phyloP scores from a whole-genome alignment of 1,140 invertebrate genomes.

The Formica selysi region DNA sequence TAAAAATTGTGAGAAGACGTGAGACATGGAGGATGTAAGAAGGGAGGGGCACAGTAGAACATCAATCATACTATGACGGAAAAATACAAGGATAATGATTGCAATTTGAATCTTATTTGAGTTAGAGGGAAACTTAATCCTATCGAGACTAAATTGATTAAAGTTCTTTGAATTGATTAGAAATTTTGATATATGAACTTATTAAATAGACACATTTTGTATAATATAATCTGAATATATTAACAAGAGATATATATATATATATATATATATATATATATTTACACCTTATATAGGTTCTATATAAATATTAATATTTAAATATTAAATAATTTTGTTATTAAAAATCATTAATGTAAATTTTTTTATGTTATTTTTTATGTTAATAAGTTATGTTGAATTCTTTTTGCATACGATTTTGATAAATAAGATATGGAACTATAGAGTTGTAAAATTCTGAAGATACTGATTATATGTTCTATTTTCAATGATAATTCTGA shows the following conservation, averaged over 20 bases:
- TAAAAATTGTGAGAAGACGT: constrained; percentile 76
- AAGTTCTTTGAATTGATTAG: not conserved
- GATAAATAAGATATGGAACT: not conserved
- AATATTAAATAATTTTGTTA: constrained; percentile 13
- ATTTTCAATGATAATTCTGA: not conserved
- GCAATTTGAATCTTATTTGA: not conserved
- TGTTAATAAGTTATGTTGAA: not conserved
- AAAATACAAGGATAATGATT: not conserved
- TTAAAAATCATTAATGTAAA: not conserved
- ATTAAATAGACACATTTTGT: not conserved
- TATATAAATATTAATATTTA: constrained; percentile 1
- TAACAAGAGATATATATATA: no score
- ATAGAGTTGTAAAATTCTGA: not conserved
- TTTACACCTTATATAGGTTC: not conserved
- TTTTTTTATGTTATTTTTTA: not conserved
- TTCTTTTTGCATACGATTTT: not conserved
- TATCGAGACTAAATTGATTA: not conserved
- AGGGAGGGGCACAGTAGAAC: constrained; percentile 2
- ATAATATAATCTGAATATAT: not conserved
- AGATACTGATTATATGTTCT: not conserved
- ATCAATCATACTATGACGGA: not conserved
- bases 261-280: no score
- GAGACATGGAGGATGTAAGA: constrained; percentile 23
- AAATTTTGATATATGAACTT: constrained; percentile 6
- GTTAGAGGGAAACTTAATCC: not conserved